These are phyloP conservation scores for Encarsia formosa DNA, from an alignment of 2,888 invertebrate genomes.

Conservation along the genomic window DNA sequence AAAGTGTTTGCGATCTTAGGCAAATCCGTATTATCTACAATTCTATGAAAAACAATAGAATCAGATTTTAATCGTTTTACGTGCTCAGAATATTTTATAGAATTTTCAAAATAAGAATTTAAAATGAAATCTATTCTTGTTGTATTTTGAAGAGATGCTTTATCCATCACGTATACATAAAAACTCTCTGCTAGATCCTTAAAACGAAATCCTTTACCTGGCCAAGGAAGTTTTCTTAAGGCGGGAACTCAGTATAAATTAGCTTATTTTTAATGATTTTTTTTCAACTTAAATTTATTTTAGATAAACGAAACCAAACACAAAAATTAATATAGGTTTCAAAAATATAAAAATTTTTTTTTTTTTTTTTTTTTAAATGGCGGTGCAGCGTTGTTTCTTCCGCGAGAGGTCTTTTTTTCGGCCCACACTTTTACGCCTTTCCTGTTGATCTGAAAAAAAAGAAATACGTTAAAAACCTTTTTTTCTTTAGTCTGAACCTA, in stretches of 20 bases:
- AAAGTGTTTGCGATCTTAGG: background rate
- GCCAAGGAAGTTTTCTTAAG: constrained; percentile 12
- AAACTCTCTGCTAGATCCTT: constrained; percentile 14
- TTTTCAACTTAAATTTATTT: no score
- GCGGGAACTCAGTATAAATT: no score
- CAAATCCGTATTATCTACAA: background rate
- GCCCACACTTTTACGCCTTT: no score
- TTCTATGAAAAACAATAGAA: background rate
- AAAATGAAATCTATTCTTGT: constrained; percentile 13
- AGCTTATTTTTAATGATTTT: no score
- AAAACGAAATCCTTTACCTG: constrained; percentile 6
- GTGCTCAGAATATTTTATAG: background rate
- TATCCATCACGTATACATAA: constrained; percentile 1
- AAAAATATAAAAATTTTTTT: background rate
- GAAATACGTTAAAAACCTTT: no score
- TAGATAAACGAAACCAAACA: no score
- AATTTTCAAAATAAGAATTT: constrained; percentile 9
- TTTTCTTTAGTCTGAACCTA: no score
- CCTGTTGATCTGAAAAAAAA: no score
- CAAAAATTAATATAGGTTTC: no score
- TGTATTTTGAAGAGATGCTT: background rate
- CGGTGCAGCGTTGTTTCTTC: no score
- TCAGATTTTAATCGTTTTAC: background rate
- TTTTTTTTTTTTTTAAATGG: background rate
- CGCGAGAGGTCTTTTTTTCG: no score